phyloP scores from a whole-genome alignment of 2,888 invertebrate genomes.

The Sphaerophoria rueppellii region DNA sequence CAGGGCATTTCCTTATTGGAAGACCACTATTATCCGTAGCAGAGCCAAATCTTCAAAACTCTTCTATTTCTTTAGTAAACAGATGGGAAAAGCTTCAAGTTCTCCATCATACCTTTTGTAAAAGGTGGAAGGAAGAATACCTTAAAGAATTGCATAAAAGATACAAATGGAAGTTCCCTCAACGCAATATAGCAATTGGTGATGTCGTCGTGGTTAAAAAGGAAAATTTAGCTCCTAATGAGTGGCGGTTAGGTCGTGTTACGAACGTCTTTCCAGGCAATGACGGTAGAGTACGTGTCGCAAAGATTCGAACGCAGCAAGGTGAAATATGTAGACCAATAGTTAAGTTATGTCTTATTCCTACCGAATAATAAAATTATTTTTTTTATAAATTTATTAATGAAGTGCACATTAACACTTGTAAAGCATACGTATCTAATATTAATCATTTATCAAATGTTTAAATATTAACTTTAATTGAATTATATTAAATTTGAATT shows the following conservation, averaged over 20 bases:
- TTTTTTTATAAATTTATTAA: background rate
- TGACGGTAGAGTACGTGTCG: slow-evolving; percentile 37
- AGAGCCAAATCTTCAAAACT: background rate
- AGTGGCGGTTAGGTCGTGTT: slow-evolving; percentile 56
- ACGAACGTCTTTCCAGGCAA: slow-evolving; percentile 46
- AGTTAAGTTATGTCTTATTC: slow-evolving; percentile 35
- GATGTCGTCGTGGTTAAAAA: slow-evolving; percentile 47
- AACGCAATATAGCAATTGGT: slow-evolving; percentile 29
- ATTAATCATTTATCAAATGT: background rate
- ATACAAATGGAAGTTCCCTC: slow-evolving; percentile 49
- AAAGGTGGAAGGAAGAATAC: slow-evolving; percentile 51
- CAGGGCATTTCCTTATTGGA: slow-evolving; percentile 6
- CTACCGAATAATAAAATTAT: slow-evolving; percentile 9
- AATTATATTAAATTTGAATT: background rate
- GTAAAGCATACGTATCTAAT: background rate
- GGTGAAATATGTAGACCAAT: slow-evolving; percentile 30
- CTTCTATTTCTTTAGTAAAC: slow-evolving; percentile 3
- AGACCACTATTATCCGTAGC: background rate
- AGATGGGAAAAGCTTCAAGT: slow-evolving; percentile 15
- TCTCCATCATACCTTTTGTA: slow-evolving; percentile 34
- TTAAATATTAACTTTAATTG: background rate
- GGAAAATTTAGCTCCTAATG: slow-evolving; percentile 36
- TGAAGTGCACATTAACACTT: background rate
- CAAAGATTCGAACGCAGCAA: slow-evolving; percentile 19
- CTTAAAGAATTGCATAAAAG: slow-evolving; percentile 34